Conservation (phyloP, 1,140 invertebrate species). For the Caenorhabditis elegans region DNA sequence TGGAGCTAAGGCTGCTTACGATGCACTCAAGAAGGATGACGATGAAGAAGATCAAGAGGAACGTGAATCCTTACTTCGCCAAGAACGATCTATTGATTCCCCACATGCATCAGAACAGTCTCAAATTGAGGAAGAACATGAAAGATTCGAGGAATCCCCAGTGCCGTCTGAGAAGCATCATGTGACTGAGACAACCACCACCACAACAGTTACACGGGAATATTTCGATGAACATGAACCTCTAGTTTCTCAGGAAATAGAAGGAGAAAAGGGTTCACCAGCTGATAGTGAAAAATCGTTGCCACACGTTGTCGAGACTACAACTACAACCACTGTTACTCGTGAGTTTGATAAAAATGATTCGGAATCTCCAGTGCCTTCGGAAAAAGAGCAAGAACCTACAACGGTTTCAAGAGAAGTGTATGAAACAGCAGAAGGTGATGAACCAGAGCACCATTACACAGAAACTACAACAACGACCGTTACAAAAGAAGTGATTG, state of each 20-base stretch:
- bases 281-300: background rate
- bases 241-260: background rate
- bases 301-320: background rate
- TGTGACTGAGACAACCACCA: conserved; percentile 1
- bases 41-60: background rate
- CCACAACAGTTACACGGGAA: background rate
- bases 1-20: conserved; percentile 37
- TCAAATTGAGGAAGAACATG: too few relatives aligned
- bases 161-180: background rate
- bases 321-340: background rate
- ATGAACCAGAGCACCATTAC: background rate
- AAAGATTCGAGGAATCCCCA: too few relatives aligned
- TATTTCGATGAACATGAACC: conserved; percentile 30
- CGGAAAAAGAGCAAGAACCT: background rate
- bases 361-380: background rate
- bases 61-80: background rate
- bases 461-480: background rate
- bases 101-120: background rate
- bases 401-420: background rate
- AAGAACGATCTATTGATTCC: background rate
- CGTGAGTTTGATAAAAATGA: background rate
- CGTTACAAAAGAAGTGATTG: background rate
- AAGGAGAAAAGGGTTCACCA: too few relatives aligned
- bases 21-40: conserved; percentile 30
- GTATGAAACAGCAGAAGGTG: background rate